Conservation (phyloP, 2,113 vertebrate species). For the Charina bottae region DNA sequence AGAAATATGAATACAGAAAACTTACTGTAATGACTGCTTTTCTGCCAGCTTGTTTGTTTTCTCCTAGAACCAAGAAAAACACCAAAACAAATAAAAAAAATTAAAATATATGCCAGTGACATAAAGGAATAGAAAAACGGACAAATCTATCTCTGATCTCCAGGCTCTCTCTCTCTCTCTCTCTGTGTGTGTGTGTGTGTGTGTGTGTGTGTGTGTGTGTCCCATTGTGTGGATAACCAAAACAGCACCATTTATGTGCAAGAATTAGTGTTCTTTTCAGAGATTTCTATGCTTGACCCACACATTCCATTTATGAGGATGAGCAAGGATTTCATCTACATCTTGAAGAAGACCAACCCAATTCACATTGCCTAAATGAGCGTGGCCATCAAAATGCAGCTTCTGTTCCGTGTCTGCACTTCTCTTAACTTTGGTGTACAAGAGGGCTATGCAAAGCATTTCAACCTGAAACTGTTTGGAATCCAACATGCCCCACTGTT, state of each 20-base stretch:
- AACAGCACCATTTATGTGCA: neutral
- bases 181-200: neutral
- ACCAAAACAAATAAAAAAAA: neutral
- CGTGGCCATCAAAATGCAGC: neutral
- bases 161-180: too few species aligned
- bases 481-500: neutral
- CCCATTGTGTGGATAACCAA: neutral
- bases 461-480: neutral
- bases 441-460: neutral
- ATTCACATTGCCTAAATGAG: neutral
- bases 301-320: neutral
- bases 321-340: neutral
- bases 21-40: constrained; percentile 97
- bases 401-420: neutral
- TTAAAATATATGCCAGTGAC: neutral
- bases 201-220: neutral
- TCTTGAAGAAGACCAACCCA: neutral
- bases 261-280: neutral
- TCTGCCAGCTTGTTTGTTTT: constrained; percentile 94
- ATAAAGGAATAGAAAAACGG: neutral
- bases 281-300: neutral
- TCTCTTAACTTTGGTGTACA: neutral
- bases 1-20: constrained; percentile 43
- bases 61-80: constrained; percentile 79
- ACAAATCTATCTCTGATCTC: neutral